These are phyloP conservation scores for Scylla paramamosain DNA, from an alignment of 1,140 invertebrate species.

Conservation along the genomic window DNA sequence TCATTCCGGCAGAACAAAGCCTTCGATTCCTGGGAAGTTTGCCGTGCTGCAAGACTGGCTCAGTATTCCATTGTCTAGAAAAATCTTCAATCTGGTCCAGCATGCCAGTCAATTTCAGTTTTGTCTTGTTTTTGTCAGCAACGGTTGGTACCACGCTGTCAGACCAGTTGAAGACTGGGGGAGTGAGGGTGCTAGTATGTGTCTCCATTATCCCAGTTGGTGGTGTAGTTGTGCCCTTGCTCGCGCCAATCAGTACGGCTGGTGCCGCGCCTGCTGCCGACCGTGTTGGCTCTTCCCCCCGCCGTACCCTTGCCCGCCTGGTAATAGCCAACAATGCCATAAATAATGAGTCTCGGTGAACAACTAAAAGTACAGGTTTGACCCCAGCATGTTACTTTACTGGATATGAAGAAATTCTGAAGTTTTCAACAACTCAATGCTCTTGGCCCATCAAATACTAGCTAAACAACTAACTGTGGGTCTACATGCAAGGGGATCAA, in stretches of 20 bases:
- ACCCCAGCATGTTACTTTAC: constrained; percentile 72
- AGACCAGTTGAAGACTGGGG: constrained; percentile 49
- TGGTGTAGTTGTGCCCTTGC: constrained; percentile 63
- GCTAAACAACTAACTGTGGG: constrained; percentile 55
- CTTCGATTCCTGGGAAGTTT: constrained; percentile 31
- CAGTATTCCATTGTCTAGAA: constrained; percentile 44
- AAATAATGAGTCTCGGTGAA: constrained; percentile 76
- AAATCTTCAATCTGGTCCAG: constrained; percentile 47
- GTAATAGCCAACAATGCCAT: constrained; percentile 75
- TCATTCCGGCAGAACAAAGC: constrained; percentile 38
- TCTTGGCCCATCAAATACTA: constrained; percentile 48
- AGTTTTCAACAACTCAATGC: constrained; percentile 46
- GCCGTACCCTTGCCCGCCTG: constrained; percentile 75
- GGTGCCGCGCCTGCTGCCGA: constrained; percentile 73
- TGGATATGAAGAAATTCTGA: constrained; percentile 64
- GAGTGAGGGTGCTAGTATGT: constrained; percentile 66
- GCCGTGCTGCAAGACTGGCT: constrained; percentile 38
- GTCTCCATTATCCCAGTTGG: constrained; percentile 62
- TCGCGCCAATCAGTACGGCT: constrained; percentile 72
- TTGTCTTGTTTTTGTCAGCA: no score
- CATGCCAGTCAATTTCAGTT: constrained; percentile 30
- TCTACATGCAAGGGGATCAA: constrained; percentile 72
- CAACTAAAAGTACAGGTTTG: constrained; percentile 73
- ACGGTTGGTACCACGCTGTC: constrained; percentile 13
- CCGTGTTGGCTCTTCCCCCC: constrained; percentile 73